Conservation (phyloP, 2,113 vertebrate genomes). For the Passer domesticus region DNA sequence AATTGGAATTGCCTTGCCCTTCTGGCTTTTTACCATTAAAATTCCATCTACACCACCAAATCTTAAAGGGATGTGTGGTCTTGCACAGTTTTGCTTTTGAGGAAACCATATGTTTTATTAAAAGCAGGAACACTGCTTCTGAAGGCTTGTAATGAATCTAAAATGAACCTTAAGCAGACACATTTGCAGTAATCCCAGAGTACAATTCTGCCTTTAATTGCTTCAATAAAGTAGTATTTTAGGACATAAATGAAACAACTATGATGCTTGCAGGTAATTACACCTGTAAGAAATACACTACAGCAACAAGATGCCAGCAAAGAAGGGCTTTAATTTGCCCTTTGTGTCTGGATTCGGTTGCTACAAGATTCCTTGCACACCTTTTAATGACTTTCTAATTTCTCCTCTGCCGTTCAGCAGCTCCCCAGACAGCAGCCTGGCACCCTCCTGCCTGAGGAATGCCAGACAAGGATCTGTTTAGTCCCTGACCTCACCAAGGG, state of each 20-base stretch:
- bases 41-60: not conserved
- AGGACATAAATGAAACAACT: conserved; percentile 6
- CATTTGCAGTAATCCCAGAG: conserved; percentile 4
- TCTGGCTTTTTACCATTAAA: not conserved
- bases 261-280: conserved; percentile 12
- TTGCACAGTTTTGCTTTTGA: conserved; percentile 29
- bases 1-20: not conserved
- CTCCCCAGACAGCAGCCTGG: not conserved
- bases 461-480: not conserved
- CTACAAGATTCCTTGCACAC: not conserved
- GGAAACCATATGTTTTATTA: conserved; percentile 44
- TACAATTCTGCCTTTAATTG: conserved; percentile 10
- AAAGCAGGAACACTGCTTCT: conserved; percentile 1
- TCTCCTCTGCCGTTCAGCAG: not conserved
- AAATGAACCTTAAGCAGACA: not conserved
- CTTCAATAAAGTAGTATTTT: conserved; percentile 24
- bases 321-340: not conserved
- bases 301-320: not conserved
- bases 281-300: not conserved
- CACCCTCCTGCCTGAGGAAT: not conserved
- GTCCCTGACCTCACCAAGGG: not conserved
- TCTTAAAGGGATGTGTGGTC: not conserved
- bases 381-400: not conserved
- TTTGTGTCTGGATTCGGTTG: not conserved
- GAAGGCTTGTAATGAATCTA: conserved; percentile 25